phyloP scores from a whole-genome alignment of 2,113 vertebrate species.

The Polyodon spathula region DNA sequence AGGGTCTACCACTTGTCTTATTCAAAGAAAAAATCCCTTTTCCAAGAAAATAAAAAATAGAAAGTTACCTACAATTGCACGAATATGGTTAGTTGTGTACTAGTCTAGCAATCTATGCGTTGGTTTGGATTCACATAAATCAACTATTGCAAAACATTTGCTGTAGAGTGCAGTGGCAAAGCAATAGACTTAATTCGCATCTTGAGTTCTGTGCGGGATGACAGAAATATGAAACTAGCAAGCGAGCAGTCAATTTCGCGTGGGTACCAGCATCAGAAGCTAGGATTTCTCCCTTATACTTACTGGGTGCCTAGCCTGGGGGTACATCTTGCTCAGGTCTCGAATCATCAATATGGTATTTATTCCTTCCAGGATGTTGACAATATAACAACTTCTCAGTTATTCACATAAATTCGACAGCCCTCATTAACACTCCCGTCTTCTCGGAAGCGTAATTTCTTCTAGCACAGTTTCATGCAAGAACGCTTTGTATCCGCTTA shows the following conservation, averaged over 20 bases:
- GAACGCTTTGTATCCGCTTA: conserved; percentile 10
- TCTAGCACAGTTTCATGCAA: conserved; percentile 9
- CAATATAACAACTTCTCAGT: conserved; percentile 5
- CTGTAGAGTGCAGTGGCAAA: no score
- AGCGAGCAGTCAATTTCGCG: conserved; percentile 3
- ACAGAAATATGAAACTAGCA: conserved; percentile 65
- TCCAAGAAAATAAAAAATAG: no score
- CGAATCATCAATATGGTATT: conserved; percentile 66
- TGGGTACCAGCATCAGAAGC: conserved; percentile 6
- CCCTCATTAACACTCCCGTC: conserved; percentile 12
- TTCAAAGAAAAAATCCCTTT: background rate
- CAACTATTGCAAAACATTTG: no score
- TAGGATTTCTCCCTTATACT: conserved; percentile 31
- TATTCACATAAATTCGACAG: conserved; percentile 10
- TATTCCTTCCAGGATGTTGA: conserved; percentile 18
- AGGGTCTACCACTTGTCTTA: background rate
- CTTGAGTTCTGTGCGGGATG: conserved; percentile 5
- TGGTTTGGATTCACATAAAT: no score
- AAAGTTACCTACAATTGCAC: no score
- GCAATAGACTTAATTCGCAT: no score
- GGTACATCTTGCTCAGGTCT: conserved; percentile 74
- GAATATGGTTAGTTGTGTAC: no score
- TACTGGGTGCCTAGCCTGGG: conserved; percentile 69
- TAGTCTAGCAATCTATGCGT: no score
- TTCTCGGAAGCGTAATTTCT: conserved; percentile 8